Conservation (phyloP, 2,888 invertebrate genomes). For the Parascotia fuliginaria region DNA sequence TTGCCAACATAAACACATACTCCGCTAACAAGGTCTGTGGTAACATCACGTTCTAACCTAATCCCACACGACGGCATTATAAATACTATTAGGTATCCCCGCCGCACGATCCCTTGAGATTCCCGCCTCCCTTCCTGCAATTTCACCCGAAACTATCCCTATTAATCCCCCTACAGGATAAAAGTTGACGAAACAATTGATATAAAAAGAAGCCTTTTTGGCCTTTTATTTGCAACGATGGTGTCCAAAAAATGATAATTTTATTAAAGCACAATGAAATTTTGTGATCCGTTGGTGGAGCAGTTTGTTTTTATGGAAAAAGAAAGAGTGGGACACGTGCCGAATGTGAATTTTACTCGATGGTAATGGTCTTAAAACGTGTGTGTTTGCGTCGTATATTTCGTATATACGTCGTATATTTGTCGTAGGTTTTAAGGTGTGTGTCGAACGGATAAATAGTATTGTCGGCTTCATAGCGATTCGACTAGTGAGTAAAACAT, state of each 20-base stretch:
- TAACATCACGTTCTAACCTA: slow-evolving; percentile 58
- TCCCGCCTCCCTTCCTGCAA: slow-evolving; percentile 54
- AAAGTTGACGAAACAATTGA: slow-evolving; percentile 70
- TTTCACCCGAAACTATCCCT: slow-evolving; percentile 66
- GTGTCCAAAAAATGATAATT: slow-evolving; percentile 40
- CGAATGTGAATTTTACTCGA: slow-evolving; percentile 10
- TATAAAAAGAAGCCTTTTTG: slow-evolving; percentile 52
- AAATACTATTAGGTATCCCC: slow-evolving; percentile 69
- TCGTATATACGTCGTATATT: background rate
- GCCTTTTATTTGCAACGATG: slow-evolving; percentile 34
- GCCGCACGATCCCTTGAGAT: slow-evolving; percentile 47
- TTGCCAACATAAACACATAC: slow-evolving; percentile 44
- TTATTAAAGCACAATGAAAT: slow-evolving; percentile 41
- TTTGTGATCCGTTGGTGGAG: slow-evolving; percentile 35
- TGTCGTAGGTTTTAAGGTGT: background rate
- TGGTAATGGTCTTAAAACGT: slow-evolving; percentile 2
- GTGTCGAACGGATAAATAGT: background rate
- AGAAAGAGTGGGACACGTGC: slow-evolving; percentile 36
- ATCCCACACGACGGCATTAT: slow-evolving; percentile 68
- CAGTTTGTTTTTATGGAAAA: slow-evolving; percentile 40
- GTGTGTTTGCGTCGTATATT: background rate
- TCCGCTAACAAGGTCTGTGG: slow-evolving; percentile 44
- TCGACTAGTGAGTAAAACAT: background rate
- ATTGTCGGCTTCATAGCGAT: background rate
- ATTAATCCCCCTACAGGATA: slow-evolving; percentile 71